Conservation (phyloP, 2,888 invertebrate genomes). For the Ichneumoninae sp. region DNA sequence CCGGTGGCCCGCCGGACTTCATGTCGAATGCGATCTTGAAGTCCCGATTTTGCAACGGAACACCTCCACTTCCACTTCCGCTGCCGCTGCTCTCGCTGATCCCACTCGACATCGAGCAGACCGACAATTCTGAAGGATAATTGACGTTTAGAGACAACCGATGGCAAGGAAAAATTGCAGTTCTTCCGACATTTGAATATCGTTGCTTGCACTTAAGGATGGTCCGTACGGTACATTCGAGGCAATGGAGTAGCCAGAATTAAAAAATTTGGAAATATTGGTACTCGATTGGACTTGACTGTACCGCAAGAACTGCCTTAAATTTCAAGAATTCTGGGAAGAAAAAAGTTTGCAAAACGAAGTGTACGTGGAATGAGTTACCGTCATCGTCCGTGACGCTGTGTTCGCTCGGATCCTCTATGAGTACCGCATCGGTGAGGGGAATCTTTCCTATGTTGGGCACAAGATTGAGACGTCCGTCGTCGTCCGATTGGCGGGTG, state of each 20-base stretch:
- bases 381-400: slow-evolving; percentile 89
- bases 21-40: slow-evolving; percentile 90
- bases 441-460: slow-evolving; percentile 93
- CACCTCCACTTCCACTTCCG: slow-evolving; percentile 76
- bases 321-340: not conserved
- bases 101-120: slow-evolving; percentile 86
- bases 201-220: too few relatives aligned
- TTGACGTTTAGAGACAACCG: not conserved
- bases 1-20: slow-evolving; percentile 88
- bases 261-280: too few relatives aligned
- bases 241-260: too few relatives aligned
- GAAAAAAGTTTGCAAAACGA: not conserved
- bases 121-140: slow-evolving; percentile 84
- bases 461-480: slow-evolving; percentile 93
- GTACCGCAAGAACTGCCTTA: not conserved
- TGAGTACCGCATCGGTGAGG: slow-evolving; percentile 92
- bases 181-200: not conserved
- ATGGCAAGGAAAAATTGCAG: not conserved
- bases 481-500: slow-evolving; percentile 90
- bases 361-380: slow-evolving; percentile 73
- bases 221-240: too few relatives aligned
- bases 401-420: slow-evolving; percentile 92
- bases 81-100: slow-evolving; percentile 84
- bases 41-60: slow-evolving; percentile 87
- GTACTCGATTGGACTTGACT: too few relatives aligned